Base-by-base conservation (phyloP, 2,113 vertebrate species). In the Piaya cayana region DNA sequence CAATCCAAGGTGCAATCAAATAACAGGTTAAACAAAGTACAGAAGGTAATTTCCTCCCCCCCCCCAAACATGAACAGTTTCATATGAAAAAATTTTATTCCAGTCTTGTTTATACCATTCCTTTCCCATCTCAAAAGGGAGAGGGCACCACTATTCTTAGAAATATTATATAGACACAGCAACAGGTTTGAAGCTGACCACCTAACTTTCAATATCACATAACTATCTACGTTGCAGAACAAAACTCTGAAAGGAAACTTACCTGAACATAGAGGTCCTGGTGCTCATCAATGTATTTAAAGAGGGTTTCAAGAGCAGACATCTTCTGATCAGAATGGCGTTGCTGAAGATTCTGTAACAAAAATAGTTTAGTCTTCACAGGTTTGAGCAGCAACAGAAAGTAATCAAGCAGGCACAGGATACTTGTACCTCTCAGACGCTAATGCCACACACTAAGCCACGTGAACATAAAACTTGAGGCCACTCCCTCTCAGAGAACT, bases 181-280 rank as follows among this genome's bases (percentile, higher is more conserved):
- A 85, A 75, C 15, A 60, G 86, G 9, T 29, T 29, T 65, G 32
- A 89, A 60, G 52, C 5, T 29, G 53, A 76, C 6, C 49, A 82
- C 11, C 7, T 37, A 90, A 20, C 29, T 77, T 80, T 9, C 23
- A 88, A 50, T 20, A 86, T 19, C 6, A 5, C 37, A n/a, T 3
- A 62, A 21, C 30, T 37, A 7, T 4, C 30, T 74, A 25, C 9
- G 16, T 27, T 64, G 12, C 72, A 92, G 27, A 15, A 83, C 15
- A 74, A 85, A 62, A 36, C 11, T 42, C 6, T n/a, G 30, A 36
- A 78, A 43, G 36, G 81, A 64, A 49, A 30, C 92, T 96, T 97
- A 99, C 99, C 98, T 99, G 47, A 80, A 99, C 68, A 37, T 99
- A 99, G 23, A 98, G 93, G 7, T 99, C 99, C 97, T 99, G 99